Base-by-base conservation (phyloP, 2,888 invertebrate genomes). In the Platerodrilus igneus region DNA sequence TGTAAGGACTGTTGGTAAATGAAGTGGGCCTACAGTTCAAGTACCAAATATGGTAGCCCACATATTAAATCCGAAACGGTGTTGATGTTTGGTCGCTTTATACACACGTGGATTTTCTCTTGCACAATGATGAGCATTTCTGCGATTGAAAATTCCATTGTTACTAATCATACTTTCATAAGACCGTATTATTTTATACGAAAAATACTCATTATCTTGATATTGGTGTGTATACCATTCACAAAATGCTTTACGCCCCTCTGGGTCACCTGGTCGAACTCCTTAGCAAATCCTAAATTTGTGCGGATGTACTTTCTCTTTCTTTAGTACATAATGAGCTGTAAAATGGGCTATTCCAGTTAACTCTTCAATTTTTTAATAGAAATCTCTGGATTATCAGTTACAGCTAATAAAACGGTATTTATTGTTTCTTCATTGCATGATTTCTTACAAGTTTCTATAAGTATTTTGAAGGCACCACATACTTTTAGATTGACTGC, bases 401-500 rank as follows among this genome's bases (percentile, higher is more conserved):
- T 27, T n/a, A 27, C 27, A 7, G 27, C 14, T 15, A 27, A 27
- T 13, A 27, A 27, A 6, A 27, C 27, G n/a, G n/a, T n/a, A n/a
- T n/a, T n/a, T n/a, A n/a, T n/a, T n/a, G n/a, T n/a, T n/a, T n/a
- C n/a, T n/a, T n/a, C n/a, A 27, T 27, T 15, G 6, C 8, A 7
- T 3, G 14, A 11, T 4, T 11, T 25, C 13, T 7, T 11, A 13
- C 11, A 25, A 10, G 7, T 3, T 7, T 10, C 11, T n/a, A 3
- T 7, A 10, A 4, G 7, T 7, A 13, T 11, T 25, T 25, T 25
- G 13, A 25, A 11, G 7, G 11, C 11, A 25, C 7, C 11, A 10
- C 13, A 25, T 6, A 3, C 6, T 11, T 25, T 25, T 3, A 25
- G 25, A 7, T 25, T 25, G 3, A 14, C 3, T 4, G 13, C 25